These are phyloP conservation scores for Drosophila longiperda DNA, from an alignment of 2,888 invertebrate species.

Conservation along the genomic window DNA sequence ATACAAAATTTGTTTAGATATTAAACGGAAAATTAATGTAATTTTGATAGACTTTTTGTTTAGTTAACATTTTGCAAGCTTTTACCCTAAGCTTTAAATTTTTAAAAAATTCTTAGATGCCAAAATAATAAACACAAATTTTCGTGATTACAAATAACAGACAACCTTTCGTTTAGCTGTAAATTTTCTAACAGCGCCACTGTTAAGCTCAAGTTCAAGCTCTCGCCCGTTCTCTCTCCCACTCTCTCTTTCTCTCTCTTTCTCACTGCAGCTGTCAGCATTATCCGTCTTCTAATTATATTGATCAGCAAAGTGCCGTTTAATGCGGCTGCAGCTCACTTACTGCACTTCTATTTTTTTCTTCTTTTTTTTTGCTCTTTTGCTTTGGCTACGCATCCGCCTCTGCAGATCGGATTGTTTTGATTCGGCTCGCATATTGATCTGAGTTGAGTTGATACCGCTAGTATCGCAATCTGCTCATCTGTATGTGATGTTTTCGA, in stretches of 20 bases:
- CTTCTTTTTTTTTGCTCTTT: constrained; percentile 12
- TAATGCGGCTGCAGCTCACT: constrained; percentile 45
- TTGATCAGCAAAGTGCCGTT: constrained; percentile 77
- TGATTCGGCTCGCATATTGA: constrained; percentile 28
- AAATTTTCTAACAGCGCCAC: constrained; percentile 11
- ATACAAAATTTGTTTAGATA: not conserved
- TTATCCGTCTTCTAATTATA: constrained; percentile 60
- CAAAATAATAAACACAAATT: not conserved
- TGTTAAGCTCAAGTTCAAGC: constrained; percentile 7
- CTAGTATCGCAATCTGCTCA: constrained; percentile 49
- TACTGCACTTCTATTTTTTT: constrained; percentile 28
- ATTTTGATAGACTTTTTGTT: not conserved
- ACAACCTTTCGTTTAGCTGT: constrained; percentile 10
- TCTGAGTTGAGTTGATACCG: constrained; percentile 51
- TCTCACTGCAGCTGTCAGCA: constrained; percentile 15
- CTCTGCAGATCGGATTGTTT: constrained; percentile 22
- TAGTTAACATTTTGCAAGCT: constrained; percentile 13
- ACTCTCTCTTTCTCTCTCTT: constrained; percentile 11
- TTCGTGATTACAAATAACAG: not conserved
- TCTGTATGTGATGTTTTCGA: constrained; percentile 25
- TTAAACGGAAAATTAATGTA: not conserved
- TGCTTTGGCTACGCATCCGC: constrained; percentile 46
- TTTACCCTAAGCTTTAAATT: constrained; percentile 2
- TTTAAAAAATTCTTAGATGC: not conserved
- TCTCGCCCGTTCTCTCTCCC: constrained; percentile 5